Percentiles rank a stretch among this genome's conserved stretches.
phyloP scores from a whole-genome alignment of 2,113 vertebrate genomes.

The Glareola pratincola region DNA sequence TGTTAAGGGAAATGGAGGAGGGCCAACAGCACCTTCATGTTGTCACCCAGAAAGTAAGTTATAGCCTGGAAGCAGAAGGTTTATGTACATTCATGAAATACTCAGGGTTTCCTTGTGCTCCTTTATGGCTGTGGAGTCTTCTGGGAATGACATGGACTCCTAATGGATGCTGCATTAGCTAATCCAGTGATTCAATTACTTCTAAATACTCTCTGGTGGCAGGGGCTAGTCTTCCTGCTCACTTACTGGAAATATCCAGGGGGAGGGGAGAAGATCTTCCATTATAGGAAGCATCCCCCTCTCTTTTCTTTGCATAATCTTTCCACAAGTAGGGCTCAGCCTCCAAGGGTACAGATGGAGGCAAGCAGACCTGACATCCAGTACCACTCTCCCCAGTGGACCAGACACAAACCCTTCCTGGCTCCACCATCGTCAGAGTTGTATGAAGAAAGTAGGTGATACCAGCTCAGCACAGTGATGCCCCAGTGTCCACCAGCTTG shows the following conservation, averaged over 20 bases:
- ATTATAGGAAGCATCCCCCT: background rate
- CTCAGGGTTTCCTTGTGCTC: constrained; percentile 37
- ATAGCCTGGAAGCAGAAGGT: constrained; percentile 16
- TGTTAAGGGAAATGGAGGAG: background rate
- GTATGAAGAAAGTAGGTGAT: background rate
- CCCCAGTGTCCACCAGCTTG: background rate
- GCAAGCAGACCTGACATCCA: background rate
- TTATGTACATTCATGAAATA: constrained; percentile 2
- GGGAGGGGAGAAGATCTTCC: constrained; percentile 34
- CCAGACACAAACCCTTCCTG: background rate
- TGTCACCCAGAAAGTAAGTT: constrained; percentile 3
- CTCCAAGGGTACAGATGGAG: background rate
- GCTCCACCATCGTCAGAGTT: background rate
- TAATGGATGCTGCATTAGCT: constrained; percentile 85
- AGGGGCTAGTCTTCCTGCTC: constrained; percentile 70
- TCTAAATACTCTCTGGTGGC: constrained; percentile 74
- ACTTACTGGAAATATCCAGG: constrained; percentile 74
- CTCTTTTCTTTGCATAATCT: background rate
- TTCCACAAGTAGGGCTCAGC: background rate
- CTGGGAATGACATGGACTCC: constrained; percentile 61
- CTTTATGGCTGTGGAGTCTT: constrained; percentile 52
- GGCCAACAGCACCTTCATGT: constrained; percentile 3
- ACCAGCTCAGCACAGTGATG: background rate
- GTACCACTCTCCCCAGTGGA: rapidly evolving
- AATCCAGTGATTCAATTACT: constrained; percentile 84